These are phyloP conservation scores for Panurus biarmicus DNA, from an alignment of 2,113 vertebrate species.

Conservation along the genomic window DNA sequence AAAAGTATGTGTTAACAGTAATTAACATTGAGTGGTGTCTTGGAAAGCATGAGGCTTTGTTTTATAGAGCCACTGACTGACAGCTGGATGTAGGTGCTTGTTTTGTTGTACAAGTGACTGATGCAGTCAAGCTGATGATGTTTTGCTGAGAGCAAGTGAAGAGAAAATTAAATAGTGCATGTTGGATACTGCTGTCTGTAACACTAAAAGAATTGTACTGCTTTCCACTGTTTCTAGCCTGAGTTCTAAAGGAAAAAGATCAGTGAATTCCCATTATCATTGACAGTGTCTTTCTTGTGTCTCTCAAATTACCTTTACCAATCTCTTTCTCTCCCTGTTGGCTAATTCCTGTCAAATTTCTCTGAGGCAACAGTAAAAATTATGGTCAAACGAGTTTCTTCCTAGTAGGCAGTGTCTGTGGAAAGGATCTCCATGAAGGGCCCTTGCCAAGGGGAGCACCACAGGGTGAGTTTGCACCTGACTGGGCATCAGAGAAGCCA, in stretches of 20 bases:
- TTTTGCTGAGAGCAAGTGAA: neutral
- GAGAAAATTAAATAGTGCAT: neutral
- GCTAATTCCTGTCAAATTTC: neutral
- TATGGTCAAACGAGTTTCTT: neutral
- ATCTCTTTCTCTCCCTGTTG: neutral
- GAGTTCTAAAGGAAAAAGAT: neutral
- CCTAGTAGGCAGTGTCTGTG: neutral
- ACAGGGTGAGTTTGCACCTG: neutral
- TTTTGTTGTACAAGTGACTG: neutral
- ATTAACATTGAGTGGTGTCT: neutral
- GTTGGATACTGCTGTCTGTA: neutral
- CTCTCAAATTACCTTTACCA: neutral
- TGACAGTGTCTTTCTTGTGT: neutral
- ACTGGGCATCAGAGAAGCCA: neutral
- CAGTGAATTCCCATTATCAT: neutral
- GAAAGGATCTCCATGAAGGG: neutral
- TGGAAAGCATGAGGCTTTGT: neutral
- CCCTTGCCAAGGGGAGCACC: neutral
- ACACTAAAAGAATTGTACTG: neutral
- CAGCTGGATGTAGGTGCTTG: neutral
- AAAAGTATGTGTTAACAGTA: neutral
- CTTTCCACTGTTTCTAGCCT: neutral
- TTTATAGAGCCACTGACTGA: neutral
- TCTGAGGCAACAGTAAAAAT: neutral
- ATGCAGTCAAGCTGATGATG: neutral